Percentiles rank a stretch among this genome's conserved stretches.
These are phyloP conservation scores for Tipula confusa DNA, from an alignment of 2,888 invertebrate genomes.

Conservation along the genomic window DNA sequence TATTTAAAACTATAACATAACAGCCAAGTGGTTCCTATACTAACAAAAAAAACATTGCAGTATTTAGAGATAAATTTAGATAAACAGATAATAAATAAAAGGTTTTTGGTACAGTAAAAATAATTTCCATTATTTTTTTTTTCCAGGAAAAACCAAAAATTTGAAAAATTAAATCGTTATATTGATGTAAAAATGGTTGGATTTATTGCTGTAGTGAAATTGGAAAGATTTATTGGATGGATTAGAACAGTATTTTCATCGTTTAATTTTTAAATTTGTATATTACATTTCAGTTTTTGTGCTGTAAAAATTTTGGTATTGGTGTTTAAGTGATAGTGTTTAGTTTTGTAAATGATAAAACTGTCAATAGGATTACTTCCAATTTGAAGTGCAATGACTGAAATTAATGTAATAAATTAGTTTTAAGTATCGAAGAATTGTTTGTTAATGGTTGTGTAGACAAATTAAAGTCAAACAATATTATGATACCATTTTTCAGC, in stretches of 20 bases:
- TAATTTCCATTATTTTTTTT: neutral
- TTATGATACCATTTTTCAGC: no score
- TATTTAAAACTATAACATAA: neutral
- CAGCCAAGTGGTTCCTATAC: neutral
- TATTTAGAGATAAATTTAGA: neutral
- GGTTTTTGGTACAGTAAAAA: neutral
- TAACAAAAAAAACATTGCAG: neutral
- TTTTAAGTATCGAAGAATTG: neutral
- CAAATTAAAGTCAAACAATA: no score
- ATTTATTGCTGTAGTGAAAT: neutral
- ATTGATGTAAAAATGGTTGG: neutral
- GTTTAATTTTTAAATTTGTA: neutral
- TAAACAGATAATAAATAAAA: slow-evolving; percentile 14
- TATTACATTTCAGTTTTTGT: neutral
- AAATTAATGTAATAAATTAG: neutral
- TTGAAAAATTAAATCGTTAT: slow-evolving; percentile 9
- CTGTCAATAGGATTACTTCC: neutral
- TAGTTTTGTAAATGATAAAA: neutral
- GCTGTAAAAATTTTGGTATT: neutral
- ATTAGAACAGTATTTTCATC: neutral
- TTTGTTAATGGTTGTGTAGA: neutral
- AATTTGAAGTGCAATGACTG: neutral
- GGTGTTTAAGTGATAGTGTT: neutral
- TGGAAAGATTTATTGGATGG: neutral
- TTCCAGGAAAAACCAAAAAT: neutral